These are phyloP conservation scores for Hemibagrus guttatus DNA, from an alignment of 2,797 vertebrate genomes.

Conservation along the genomic window DNA sequence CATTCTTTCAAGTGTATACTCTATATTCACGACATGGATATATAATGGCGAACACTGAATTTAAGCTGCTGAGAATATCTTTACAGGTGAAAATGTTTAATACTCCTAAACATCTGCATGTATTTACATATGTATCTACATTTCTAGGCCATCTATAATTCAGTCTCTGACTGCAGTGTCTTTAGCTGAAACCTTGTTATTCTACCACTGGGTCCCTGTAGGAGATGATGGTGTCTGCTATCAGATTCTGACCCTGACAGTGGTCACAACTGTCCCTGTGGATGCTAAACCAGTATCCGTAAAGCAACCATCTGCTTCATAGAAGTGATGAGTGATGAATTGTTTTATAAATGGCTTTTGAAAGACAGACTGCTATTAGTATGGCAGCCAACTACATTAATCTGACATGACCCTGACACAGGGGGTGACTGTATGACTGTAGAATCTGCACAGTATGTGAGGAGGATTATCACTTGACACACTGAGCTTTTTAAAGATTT, in stretches of 20 bases:
- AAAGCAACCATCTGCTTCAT: constrained; percentile 60
- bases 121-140: not conserved
- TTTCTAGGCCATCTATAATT: not conserved
- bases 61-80: not conserved
- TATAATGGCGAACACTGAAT: constrained; percentile 2
- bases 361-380: constrained; percentile 59
- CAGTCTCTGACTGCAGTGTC: not conserved
- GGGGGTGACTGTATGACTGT: constrained; percentile 20
- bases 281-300: constrained; percentile 61
- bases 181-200: constrained; percentile 4
- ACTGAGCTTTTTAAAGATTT: not conserved
- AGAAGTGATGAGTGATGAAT: constrained; percentile 70
- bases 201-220: constrained; percentile 18
- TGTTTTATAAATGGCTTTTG: constrained; percentile 62
- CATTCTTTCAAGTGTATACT: not conserved
- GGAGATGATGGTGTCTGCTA: constrained; percentile 68
- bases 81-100: constrained; percentile 4
- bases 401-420: not conserved
- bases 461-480: not conserved
- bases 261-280: constrained; percentile 53
- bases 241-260: constrained; percentile 63
- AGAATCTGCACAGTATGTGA: not conserved
- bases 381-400: constrained; percentile 53
- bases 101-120: not conserved
- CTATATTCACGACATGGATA: constrained; percentile 3